Evolutionary conservation across 2,888 invertebrate species (phyloP), one percentile per base, ranked within the genome.

Genomic region (Drymonia ruficornis): DNA sequence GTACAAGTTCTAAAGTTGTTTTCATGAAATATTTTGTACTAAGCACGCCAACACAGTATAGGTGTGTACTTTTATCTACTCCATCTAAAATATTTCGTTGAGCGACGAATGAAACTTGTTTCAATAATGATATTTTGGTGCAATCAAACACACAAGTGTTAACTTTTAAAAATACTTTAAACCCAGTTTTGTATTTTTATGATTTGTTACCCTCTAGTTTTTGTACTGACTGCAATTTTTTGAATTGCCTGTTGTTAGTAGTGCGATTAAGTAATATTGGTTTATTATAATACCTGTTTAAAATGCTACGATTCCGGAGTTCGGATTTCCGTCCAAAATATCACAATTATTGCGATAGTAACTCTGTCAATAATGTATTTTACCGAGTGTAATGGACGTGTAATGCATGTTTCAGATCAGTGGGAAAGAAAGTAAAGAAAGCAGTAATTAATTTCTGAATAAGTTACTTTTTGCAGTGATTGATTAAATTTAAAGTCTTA

Each of bases 31-130:
- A 11, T 36, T 11, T n/a, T n/a, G 11, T 36, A n/a, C n/a, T n/a
- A n/a, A n/a, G n/a, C n/a, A n/a, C n/a, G n/a, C n/a, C n/a, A n/a
- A n/a, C 11, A 36, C n/a, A 5, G 36, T 36, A n/a, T 1, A 5
- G 0, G 2, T 9, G 9, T 16, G 3, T 40, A 40, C 11, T 16
- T 40, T 40, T 40, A 40, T 40, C 40, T 40, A 8, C 0, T n/a
- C 36, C 16, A 40, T 40, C 40, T 40, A 2, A 40, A 40, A 47
- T 50, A 50, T 44, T 50, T 50, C 56, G 43, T 49, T 52, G 45
- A 57, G 52, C 58, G 53, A 56, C 46, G 48, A 52, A 47, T 45
- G 29, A 65, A 76, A 73, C 70, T 53, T 38, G 67, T 72, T 73
- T 55, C 43, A 13, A 38, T 11, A 29, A 16, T 29, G 52, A 46